Evolutionary conservation across 2,797 vertebrate genomes (phyloP), one percentile per base, ranked within the genome.

Genomic region (Ctenopoma multispine): DNA sequence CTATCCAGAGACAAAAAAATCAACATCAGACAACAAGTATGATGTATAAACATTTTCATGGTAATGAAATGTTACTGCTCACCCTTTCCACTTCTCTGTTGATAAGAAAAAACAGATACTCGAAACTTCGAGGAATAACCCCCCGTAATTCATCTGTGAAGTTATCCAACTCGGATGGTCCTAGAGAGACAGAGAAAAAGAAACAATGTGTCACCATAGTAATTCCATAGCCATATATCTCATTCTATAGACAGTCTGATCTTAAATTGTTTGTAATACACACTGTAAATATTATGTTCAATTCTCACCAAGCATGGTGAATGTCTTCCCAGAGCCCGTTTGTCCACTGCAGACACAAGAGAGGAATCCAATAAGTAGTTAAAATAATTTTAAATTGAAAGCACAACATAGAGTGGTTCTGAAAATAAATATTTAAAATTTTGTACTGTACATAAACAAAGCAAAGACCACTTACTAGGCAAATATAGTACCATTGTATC

Each of bases 401-500:
- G 49, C 10, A 53, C n/a, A 47, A 41, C 1, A 1, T 29, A 46
- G 20, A 9, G 2, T 24, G 3, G 6, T 18, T 58, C 8, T 21
- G 41, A 14, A 5, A 5, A 31, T 41, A 14, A 20, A 68, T 40
- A 64, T 49, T 5, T 24, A 6, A 24, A 17, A 36, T 48, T 48
- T 29, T 6, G 51, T 44, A 63, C 13, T 6, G 10, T 38, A 49
- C 3, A 47, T 17, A 51, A 57, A 0, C 24, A 31, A 31, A 1
- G 4, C 9, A 8, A 75, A 68, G 1, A 54, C 7, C 38, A 96
- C 97, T 96, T 95, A 99, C 98, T 99, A 99, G 27, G 98, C 98
- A 94, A 99, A 99, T 90, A 99, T 97, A 67, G 98, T 99, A 21
- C 97, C 98, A 18, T 99, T 99, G 84, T 99, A 99, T 70, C 98